Conservation (phyloP, 1,140 invertebrate species). For the Solenopsis fugax region DNA sequence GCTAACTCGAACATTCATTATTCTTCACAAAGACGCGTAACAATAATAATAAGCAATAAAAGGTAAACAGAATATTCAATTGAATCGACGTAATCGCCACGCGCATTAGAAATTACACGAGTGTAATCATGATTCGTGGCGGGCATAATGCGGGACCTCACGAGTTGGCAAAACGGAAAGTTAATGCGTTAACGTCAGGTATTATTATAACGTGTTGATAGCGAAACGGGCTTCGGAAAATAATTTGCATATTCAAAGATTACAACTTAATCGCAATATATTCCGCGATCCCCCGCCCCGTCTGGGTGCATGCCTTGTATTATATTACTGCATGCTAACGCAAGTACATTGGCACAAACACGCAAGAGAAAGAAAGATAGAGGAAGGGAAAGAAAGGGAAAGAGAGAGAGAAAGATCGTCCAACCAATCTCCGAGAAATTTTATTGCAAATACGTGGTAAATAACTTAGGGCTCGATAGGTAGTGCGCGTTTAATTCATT, state of each 20-base stretch:
- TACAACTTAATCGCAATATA: slow-evolving; percentile 73
- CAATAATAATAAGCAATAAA: not conserved
- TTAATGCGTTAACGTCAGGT: slow-evolving; percentile 34
- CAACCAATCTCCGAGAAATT: slow-evolving; percentile 16
- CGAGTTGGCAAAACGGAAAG: slow-evolving; percentile 33
- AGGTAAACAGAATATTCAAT: not conserved
- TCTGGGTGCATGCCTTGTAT: slow-evolving; percentile 12
- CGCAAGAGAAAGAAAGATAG: not conserved
- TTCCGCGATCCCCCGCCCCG: slow-evolving; percentile 45
- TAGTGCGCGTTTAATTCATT: slow-evolving; percentile 31
- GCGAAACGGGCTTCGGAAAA: slow-evolving; percentile 65
- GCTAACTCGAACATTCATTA: not conserved
- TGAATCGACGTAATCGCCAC: not conserved
- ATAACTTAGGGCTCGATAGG: slow-evolving; percentile 10
- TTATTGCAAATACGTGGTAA: slow-evolving; percentile 23
- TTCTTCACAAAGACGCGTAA: not conserved
- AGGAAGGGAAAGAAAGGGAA: not conserved
- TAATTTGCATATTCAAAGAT: slow-evolving; percentile 77
- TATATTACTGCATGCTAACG: slow-evolving; percentile 44
- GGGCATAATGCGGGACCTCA: slow-evolving; percentile 15
- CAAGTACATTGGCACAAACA: slow-evolving; percentile 28
- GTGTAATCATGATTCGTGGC: slow-evolving; percentile 5
- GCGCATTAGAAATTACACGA: slow-evolving; percentile 24
- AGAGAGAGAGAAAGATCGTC: not conserved
- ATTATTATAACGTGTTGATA: slow-evolving; percentile 70